A percentile compares a stretch with the other conserved stretches of the same genome.
These are phyloP conservation scores for Drosophila dunni DNA, from an alignment of 1,140 invertebrate genomes.

Conservation along the genomic window DNA sequence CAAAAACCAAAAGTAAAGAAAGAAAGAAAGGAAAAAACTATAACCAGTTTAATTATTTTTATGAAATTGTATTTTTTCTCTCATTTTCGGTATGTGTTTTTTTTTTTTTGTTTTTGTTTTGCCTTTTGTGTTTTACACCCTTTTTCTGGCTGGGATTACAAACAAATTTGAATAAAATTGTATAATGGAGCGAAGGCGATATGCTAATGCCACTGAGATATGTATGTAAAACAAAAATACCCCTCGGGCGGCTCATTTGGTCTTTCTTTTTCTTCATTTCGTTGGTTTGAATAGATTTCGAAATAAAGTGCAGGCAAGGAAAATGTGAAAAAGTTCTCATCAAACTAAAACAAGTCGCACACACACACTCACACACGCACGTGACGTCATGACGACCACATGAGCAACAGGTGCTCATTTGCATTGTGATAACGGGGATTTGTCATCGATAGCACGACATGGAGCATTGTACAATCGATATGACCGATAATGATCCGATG, in stretches of 20 bases:
- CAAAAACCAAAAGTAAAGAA: conserved; percentile 44
- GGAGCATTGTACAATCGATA: conserved; percentile 26
- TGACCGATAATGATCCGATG: conserved; percentile 12
- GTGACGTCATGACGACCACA: background rate
- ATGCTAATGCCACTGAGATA: conserved; percentile 47
- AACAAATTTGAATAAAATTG: conserved; percentile 77
- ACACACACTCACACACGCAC: conserved; percentile 38
- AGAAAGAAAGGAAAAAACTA: conserved; percentile 52
- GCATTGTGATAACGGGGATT: conserved; percentile 48
- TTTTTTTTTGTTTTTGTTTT: conserved; percentile 35
- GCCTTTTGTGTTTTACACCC: conserved; percentile 38
- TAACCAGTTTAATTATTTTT: conserved; percentile 82
- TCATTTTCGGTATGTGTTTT: background rate
- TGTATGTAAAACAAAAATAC: conserved; percentile 52
- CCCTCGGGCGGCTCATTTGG: conserved; percentile 55
- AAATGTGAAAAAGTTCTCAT: conserved; percentile 59
- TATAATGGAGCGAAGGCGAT: conserved; percentile 61
- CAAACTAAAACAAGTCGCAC: conserved; percentile 36
- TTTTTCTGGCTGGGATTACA: conserved; percentile 39
- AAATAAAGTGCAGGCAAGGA: conserved; percentile 44
- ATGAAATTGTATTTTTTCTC: conserved; percentile 66
- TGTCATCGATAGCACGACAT: conserved; percentile 39
- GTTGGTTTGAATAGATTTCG: conserved; percentile 50
- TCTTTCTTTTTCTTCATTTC: conserved; percentile 22
- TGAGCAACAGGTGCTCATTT: conserved; percentile 64